Evolutionary conservation across 1,140 invertebrate genomes (phyloP), one percentile per base, ranked within the genome.

Genomic region (Microplitis demolitor): DNA sequence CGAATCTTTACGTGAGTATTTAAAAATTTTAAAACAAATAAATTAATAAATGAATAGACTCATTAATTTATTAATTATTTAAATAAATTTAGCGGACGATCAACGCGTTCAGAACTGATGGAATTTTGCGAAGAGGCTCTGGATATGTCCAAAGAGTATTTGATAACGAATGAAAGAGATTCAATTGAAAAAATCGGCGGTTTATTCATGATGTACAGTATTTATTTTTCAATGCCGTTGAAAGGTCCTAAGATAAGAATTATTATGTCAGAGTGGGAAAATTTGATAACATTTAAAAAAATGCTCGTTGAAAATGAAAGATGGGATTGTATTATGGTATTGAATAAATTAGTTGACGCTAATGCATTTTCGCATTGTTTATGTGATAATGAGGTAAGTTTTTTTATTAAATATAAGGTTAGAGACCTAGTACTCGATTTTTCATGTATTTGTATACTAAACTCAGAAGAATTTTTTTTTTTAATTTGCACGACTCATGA

Each of bases 71-170:
- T 66, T 69, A 45, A 39, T 62, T 9, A 50, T 56, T 54, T 66
- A 67, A 54, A 51, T 33, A 76, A 76, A 9, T 45, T n/a, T 69
- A 86, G 86, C 2, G 78, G 77, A 34, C 74, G 80, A 63, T 73
- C 77, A 77, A 73, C 51, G 66, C 74, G 78, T 68, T 66, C 79
- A 14, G 83, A 83, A 66, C 69, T 86, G 14, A 69, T 82, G 5
- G 78, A 81, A 80, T 86, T 87, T 76, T 86, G 83, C 9, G 83
- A 87, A 73, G 84, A 87, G 77, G 74, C 78, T 16, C 61, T 88
- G n/a, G 69, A 79, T 6, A 76, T 85, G 53, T 79, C 80, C 1
- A 88, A 88, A 68, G 77, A 84, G 51, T 84, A 84, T 71, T 45
- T 85, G 14, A 62, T 84, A 4, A 66, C 76, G 2, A 77, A 79